These are phyloP conservation scores for Struthio camelus DNA, from an alignment of 2,113 vertebrate genomes.

Conservation along the genomic window DNA sequence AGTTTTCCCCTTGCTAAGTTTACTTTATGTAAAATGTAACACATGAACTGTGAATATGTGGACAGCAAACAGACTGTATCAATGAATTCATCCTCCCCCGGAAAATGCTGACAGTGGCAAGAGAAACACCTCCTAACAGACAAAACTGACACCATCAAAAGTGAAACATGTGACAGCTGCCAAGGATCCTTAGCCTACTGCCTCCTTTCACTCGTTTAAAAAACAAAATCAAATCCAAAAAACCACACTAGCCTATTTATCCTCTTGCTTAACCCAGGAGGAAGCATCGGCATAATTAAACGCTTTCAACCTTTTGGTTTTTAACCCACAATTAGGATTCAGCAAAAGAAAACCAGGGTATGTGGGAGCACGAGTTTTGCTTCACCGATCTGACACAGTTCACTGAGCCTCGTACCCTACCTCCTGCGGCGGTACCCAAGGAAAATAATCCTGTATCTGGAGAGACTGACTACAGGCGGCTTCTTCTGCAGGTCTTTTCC, in stretches of 20 bases:
- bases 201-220: conserved; percentile 37
- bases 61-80: conserved; percentile 73
- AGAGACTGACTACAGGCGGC: background rate
- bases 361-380: background rate
- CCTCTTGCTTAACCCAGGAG: conserved; percentile 56
- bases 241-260: conserved; percentile 63
- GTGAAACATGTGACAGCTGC: conserved; percentile 54
- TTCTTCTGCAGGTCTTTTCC: background rate
- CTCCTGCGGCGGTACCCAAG: background rate
- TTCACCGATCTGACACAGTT: rapidly evolving
- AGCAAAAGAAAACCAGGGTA: background rate
- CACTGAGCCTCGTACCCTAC: background rate
- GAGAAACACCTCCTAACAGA: conserved; percentile 48
- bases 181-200: conserved; percentile 50
- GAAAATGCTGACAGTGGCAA: conserved; percentile 56
- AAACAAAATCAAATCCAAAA: conserved; percentile 62
- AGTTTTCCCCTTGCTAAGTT: conserved; percentile 80
- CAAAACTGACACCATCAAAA: conserved; percentile 64
- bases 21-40: conserved; percentile 83
- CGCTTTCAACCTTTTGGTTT: conserved; percentile 45
- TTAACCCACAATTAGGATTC: background rate
- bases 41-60: conserved; percentile 78
- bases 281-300: conserved; percentile 65
- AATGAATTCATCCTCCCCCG: conserved; percentile 64
- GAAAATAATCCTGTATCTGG: background rate